Conservation (phyloP, 2,797 vertebrate genomes). For the Sebastolobus alascanus region DNA sequence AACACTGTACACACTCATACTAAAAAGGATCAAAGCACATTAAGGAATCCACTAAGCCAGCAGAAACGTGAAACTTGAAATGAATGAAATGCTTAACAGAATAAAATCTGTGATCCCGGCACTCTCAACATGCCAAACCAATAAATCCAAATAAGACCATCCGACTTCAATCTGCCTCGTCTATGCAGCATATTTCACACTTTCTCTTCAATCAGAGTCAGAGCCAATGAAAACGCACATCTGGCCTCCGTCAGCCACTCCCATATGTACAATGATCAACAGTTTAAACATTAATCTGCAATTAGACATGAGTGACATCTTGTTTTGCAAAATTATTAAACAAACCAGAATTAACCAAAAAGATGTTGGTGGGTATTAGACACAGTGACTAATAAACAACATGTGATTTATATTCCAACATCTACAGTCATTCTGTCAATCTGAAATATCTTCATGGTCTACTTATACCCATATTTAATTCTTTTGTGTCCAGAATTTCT, state of each 20-base stretch:
- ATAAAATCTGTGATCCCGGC: neutral
- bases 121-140: constrained; percentile 5
- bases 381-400: neutral
- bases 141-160: constrained; percentile 27
- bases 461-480: neutral
- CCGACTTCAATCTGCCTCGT: constrained; percentile 4
- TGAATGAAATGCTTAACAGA: neutral
- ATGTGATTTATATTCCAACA: neutral
- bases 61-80: constrained; percentile 16
- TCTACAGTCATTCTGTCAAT: neutral
- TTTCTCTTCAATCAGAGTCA: constrained; percentile 20
- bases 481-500: neutral
- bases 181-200: constrained; percentile 29
- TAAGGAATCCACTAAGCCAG: constrained; percentile 1
- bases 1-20: neutral
- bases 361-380: neutral
- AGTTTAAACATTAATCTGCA: constrained; percentile 13
- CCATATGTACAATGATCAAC: constrained; percentile 37
- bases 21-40: constrained; percentile 13
- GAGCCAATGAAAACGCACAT: constrained; percentile 68
- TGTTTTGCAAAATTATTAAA: neutral
- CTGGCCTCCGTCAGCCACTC: constrained; percentile 71
- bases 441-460: neutral
- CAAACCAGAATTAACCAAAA: neutral
- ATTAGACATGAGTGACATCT: neutral